A percentile compares a stretch with the other conserved stretches of the same genome.
These are phyloP conservation scores for Coendou prehensilis DNA, from an alignment of 2,797 vertebrate genomes.

Conservation along the genomic window DNA sequence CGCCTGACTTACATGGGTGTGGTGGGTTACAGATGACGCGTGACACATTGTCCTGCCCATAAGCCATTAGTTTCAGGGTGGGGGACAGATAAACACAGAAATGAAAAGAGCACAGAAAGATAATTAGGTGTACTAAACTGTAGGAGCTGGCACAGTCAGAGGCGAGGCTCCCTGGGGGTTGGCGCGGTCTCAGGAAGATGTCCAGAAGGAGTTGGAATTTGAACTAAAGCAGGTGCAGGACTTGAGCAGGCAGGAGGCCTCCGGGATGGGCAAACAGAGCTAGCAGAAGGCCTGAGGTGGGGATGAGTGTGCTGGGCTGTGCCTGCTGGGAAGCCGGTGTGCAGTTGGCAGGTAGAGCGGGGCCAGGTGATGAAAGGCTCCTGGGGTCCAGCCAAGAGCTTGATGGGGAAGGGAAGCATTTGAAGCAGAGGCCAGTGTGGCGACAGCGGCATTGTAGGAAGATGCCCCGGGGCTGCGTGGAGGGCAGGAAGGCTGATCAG, in stretches of 20 bases:
- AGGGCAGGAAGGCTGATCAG: background rate
- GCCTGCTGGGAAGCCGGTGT: slow-evolving; percentile 54
- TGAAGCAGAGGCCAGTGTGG: slow-evolving; percentile 30
- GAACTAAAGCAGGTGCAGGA: slow-evolving; percentile 7
- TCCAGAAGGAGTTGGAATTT: slow-evolving; percentile 68
- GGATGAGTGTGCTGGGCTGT: background rate
- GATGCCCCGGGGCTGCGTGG: background rate
- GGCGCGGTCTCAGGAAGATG: background rate
- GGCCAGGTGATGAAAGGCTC: slow-evolving; percentile 49
- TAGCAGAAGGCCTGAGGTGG: slow-evolving; percentile 18
- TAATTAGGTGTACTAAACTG: slow-evolving; percentile 14
- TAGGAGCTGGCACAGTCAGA: slow-evolving; percentile 1
- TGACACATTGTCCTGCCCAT: slow-evolving; percentile 59
- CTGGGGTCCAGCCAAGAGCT: slow-evolving; percentile 43
- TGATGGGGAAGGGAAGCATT: slow-evolving; percentile 26
- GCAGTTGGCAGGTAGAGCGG: background rate
- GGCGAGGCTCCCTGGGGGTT: background rate
- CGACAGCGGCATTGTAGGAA: slow-evolving; percentile 22
- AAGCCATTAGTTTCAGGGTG: slow-evolving; percentile 58
- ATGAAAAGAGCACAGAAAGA: slow-evolving; percentile 53
- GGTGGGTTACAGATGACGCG: slow-evolving; percentile 7
- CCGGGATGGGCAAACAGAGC: background rate
- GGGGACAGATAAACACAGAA: slow-evolving; percentile 9
- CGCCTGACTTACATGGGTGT: background rate
- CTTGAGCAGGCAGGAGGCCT: slow-evolving; percentile 48